These are phyloP conservation scores for Eremophila alpestris DNA, from an alignment of 2,797 vertebrate species.

Conservation along the genomic window DNA sequence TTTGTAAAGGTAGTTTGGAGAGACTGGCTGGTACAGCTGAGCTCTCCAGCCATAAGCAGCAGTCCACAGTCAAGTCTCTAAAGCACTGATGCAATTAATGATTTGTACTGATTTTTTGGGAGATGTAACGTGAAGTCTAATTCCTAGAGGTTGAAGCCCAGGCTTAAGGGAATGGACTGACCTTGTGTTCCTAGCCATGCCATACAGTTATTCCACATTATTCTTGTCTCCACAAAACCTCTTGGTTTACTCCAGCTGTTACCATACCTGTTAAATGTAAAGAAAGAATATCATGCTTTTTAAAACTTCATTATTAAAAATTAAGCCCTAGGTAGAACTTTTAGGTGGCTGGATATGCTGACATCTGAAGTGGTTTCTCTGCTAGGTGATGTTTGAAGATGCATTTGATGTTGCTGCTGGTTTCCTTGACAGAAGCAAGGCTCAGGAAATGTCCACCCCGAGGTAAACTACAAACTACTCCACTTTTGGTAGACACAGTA, in stretches of 20 bases:
- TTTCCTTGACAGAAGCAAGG: constrained; percentile 59
- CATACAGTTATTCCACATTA: background rate
- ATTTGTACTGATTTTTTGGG: background rate
- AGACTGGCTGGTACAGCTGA: background rate
- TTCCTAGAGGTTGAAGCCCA: background rate
- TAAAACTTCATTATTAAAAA: background rate
- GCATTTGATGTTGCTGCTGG: constrained; percentile 71
- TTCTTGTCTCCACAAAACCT: background rate
- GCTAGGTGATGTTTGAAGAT: constrained; percentile 80
- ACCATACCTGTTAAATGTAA: background rate
- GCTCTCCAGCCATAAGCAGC: background rate
- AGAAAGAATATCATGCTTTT: background rate
- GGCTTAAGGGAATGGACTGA: background rate
- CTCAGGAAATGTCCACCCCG: constrained; percentile 37
- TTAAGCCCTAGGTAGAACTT: background rate
- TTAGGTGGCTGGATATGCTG: background rate
- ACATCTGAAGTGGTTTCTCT: constrained; percentile 49
- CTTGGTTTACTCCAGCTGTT: background rate
- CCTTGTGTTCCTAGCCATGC: background rate
- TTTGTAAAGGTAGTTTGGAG: background rate
- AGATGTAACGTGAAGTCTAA: background rate
- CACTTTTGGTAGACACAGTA: background rate
- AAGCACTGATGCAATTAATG: background rate
- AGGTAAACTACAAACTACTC: constrained; percentile 49
- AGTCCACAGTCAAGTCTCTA: background rate